Evolutionary conservation across 37 sponge, comb jelly and placozoan genomes (phyloP), one percentile per base, ranked within the genome.

Genomic region (Amphimedon queenslandica): DNA sequence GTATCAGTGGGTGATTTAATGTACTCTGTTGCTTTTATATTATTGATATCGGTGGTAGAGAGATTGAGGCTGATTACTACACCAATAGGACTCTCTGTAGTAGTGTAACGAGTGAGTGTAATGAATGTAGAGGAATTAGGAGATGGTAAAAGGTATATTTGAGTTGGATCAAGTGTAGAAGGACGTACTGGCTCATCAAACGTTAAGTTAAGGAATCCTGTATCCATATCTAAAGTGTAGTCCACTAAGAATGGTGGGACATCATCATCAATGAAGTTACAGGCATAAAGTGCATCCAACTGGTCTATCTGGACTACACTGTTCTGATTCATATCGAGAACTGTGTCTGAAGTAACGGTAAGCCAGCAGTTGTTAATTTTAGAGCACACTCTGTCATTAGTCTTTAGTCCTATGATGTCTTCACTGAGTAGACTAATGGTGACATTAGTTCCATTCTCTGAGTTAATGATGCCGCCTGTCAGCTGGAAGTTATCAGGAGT

Each of bases 341-440:
- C 47, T 10, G 84, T 57, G 42, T 57, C 43, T 1, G 21, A 20
- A 23, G 71, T 28, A 40, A 87, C 23, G 21, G 91, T 76, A 20
- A 94, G 37, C 95, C 95, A 94, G 57, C 95, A 94, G 75, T 94
- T 94, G 80, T 94, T 90, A 40, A 75, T 72, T 32, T 80, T 71
- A 18, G 95, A 94, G 57, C 95, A 94, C 23, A 94, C 81, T 16
- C 88, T 57, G 24, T 92, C 84, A 20, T 92, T 85, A 37, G 74
- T 64, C 69, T 82, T 79, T 0, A 92, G 64, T 35, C 24, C n/a
- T 40, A 71, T 70, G 18, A 82, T 68, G 55, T 87, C 93, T 29
- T 66, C 63, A n/a, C 55, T 36, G 11, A 63, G 37, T 8, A 92
- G 35, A 20, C 43, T 21, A 18, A 92, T 40, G 3, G 31, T 25